Conservation (phyloP, 2,888 invertebrate species). For the Pinctada fucata region DNA sequence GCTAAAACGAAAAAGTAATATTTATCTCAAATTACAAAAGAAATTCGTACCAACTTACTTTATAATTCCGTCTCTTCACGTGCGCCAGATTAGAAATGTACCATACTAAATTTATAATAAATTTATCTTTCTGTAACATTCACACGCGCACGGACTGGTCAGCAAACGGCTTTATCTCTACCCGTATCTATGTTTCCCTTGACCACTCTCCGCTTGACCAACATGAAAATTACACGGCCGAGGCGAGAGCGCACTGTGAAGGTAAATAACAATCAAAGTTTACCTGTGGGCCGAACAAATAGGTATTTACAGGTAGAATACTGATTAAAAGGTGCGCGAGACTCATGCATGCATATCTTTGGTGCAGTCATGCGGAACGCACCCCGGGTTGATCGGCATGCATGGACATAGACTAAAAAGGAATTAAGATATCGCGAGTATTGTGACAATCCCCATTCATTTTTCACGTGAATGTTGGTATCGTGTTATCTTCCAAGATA, state of each 20-base stretch:
- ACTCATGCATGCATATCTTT: constrained; percentile 13
- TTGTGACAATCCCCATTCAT: no score
- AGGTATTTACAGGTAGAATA: background rate
- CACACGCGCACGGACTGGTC: no score
- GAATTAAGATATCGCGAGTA: no score
- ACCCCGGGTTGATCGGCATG: constrained; percentile 22
- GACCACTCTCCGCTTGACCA: background rate
- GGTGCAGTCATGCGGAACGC: constrained; percentile 24
- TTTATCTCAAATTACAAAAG: no score
- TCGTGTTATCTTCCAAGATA: constrained; percentile 29
- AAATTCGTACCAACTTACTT: no score
- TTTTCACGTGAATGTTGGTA: background rate
- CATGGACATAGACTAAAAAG: constrained; percentile 4
- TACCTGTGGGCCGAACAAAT: background rate
- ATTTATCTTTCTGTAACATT: no score
- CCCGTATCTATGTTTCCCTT: no score
- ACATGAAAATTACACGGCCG: background rate
- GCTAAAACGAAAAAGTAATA: no score
- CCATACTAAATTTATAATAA: no score
- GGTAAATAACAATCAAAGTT: constrained; percentile 3
- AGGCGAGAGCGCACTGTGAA: background rate
- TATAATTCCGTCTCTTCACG: no score
- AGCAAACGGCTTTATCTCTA: no score
- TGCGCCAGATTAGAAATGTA: no score
- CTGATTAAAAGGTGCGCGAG: background rate